Evolutionary conservation across 2,113 vertebrate species (phyloP).

Genomic region (Syngnathus typhle): DNA sequence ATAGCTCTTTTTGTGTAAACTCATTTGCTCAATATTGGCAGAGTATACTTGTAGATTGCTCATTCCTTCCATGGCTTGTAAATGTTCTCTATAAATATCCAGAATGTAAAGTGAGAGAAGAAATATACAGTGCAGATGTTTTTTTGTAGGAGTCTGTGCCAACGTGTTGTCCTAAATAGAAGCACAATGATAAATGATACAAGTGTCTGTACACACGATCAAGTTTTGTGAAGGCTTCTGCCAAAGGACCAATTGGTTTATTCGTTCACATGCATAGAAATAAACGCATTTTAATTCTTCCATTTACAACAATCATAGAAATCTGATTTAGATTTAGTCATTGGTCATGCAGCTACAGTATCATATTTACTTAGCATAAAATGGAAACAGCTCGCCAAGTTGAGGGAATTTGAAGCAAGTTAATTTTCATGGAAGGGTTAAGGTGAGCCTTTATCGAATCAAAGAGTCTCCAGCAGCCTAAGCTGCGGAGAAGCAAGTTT

Average conservation of each 20-base stretch:
- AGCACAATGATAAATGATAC: slow-evolving; percentile 52
- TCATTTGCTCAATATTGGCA: slow-evolving; percentile 43
- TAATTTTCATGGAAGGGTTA: background rate
- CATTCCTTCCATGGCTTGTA: slow-evolving; percentile 49
- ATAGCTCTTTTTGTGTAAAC: slow-evolving; percentile 48
- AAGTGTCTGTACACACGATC: slow-evolving; percentile 34
- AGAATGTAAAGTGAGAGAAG: slow-evolving; percentile 57
- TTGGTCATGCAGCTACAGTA: background rate
- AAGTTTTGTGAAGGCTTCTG: background rate
- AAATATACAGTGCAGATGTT: slow-evolving; percentile 38
- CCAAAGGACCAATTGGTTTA: background rate
- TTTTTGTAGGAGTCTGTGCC: slow-evolving; percentile 55
- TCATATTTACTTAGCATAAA: background rate
- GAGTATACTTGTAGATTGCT: slow-evolving; percentile 47
- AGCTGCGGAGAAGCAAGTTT: background rate
- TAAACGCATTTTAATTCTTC: background rate
- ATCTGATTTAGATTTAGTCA: background rate
- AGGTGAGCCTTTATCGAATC: background rate
- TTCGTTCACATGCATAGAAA: background rate
- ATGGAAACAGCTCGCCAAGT: background rate
- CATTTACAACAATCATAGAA: background rate
- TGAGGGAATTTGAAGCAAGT: background rate
- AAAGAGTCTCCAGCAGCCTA: background rate
- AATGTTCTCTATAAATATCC: slow-evolving; percentile 60
- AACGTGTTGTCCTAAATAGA: slow-evolving; percentile 57